Evolutionary conservation across 1,140 invertebrate species (phyloP), one percentile per base, ranked within the genome.

Genomic region (Drosophila prosaltans): DNA sequence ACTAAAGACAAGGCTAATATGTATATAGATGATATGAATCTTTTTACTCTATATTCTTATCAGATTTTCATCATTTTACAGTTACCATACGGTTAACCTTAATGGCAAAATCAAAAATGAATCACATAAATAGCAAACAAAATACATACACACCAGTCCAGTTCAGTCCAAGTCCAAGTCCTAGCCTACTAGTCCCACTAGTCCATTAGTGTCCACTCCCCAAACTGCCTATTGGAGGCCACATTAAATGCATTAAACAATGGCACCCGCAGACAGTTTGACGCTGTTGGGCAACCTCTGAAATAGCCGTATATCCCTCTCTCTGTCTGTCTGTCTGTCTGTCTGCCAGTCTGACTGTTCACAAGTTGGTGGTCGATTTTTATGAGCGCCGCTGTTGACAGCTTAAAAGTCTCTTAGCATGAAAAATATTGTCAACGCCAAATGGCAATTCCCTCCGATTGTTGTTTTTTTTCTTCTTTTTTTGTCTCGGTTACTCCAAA

Each of bases 341-440:
- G 43, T 30, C 63, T 36, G 8, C 1, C 36, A 63, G 48, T 48
- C 24, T 10, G 64, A 43, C 55, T 40, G 40, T 28, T 55, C 55
- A 26, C 9, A 39, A 51, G 68, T 74, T 59, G 82, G 82, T 86
- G 83, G 84, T 80, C 83, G 76, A 88, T 88, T 89, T 88, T 88
- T 88, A 88, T 88, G 83, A 88, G 84, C 83, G 68, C 60, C 80
- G 77, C 62, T 68, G 83, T 74, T 88, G 83, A 88, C 83, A 88
- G 84, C 83, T 88, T 88, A 88, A 88, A 88, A 88, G 83, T 83
- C 84, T 88, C 80, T 88, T 89, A 89, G 84, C 84, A 83, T 80
- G 83, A 69, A 89, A 88, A 88, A 88, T 88, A 83, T 89, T 83
- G 80, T 88, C 84, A 78, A 78, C 75, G 75, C 75, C 74, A 63